Base-by-base conservation (phyloP, 2,113 vertebrate species). In the Dinomys branickii region DNA sequence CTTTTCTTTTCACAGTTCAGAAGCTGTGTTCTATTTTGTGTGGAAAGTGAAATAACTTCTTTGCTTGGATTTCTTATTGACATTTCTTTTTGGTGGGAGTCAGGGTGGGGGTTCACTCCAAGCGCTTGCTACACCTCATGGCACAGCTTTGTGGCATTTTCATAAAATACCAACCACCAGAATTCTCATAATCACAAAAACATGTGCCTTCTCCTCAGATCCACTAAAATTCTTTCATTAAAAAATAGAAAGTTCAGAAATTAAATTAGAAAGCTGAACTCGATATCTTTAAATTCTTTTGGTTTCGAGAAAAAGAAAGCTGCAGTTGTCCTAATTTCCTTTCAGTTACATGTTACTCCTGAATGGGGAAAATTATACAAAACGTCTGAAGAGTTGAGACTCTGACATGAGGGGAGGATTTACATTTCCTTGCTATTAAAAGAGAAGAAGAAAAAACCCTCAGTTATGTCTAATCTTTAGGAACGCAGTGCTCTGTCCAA, bases 391-490 rank as follows among this genome's bases (percentile, higher is more conserved):
- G 93, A 95, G 30, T 88, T 97, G 94, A 82, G 52, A 97, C 91
- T 97, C 95, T 98, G 1, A 10, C 96, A 98, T 97, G 90, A 97
- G 97, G 94, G 94, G 94, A 92, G 97, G 96, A 98, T 98, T 98
- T 98, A 91, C 97, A 97, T 98, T 98, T 97, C 95, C 96, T 97
- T 97, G 85, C 97, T 98, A 94, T 98, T 98, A 97, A 98, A 96
- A 97, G 98, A 98, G 94, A 97, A 98, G 97, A 80, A 97, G 97
- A 97, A 97, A 98, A 95, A 97, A 91, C 93, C 90, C 59, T 95
- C 96, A 86, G 92, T 98, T 98, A 98, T 98, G 98, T 98, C 98
- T 98, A 98, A 98, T 98, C 97, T 98, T 97, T 54, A 98, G 98
- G 98, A 99, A 99, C 81, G 98, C 96, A 93, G 85, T 87, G 93